Percentiles rank a stretch among this genome's conserved stretches.
phyloP scores from a whole-genome alignment of 2,888 invertebrate species.

The Caenorhabditis sp. region DNA sequence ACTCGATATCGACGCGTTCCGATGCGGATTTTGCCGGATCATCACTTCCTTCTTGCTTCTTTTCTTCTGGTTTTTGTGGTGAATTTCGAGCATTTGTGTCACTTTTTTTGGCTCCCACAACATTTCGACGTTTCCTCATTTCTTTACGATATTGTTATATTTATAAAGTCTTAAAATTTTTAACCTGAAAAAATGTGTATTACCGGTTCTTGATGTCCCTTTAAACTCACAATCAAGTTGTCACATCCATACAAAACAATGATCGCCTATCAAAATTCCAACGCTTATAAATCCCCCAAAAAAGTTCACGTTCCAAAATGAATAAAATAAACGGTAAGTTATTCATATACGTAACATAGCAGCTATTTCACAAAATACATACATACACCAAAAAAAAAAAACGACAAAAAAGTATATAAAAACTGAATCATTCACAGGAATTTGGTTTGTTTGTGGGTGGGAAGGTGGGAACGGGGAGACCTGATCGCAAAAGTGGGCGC shows the following conservation, averaged over 20 bases:
- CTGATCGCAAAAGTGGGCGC: not conserved
- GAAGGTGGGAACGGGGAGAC: not conserved
- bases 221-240: not conserved
- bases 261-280: not conserved
- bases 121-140: not conserved
- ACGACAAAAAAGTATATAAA: not conserved
- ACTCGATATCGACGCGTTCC: not conserved
- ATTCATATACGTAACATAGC: not conserved
- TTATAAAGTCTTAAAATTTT: not conserved
- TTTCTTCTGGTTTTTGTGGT: not conserved
- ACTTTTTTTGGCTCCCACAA: not conserved
- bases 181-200: not conserved
- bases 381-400: not conserved
- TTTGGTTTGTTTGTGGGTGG: not conserved
- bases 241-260: not conserved
- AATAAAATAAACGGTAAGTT: not conserved
- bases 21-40: not conserved
- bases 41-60: not conserved
- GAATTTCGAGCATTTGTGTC: not conserved
- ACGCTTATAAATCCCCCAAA: no score
- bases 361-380: slow-evolving; percentile 1
- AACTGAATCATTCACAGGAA: slow-evolving; percentile 3
- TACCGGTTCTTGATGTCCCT: no score
- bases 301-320: no score
- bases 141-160: not conserved